Conservation (phyloP, 2,113 vertebrate genomes). For the Argyrosomus japonicus region DNA sequence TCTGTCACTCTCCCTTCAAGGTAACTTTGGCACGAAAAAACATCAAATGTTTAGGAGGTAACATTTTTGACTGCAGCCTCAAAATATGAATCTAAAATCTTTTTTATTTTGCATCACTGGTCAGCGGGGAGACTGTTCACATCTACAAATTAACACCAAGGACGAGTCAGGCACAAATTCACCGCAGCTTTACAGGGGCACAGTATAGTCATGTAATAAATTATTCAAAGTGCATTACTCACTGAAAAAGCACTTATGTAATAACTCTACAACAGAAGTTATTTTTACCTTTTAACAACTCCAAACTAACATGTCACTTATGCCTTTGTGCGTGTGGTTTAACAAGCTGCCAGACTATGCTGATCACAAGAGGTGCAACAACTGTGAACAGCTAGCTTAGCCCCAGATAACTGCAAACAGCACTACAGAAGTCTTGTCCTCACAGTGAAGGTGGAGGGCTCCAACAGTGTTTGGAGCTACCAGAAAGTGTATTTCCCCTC, state of each 20-base stretch:
- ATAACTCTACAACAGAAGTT: not conserved
- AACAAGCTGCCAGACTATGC: not conserved
- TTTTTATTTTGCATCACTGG: conserved; percentile 18
- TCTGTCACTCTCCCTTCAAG: conserved; percentile 37
- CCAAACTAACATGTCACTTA: not conserved
- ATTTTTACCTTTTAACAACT: conserved; percentile 4
- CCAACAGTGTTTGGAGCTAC: not conserved
- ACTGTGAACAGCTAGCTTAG: not conserved
- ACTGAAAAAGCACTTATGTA: too few relatives aligned
- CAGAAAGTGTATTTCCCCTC: not conserved
- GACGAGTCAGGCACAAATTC: too few relatives aligned
- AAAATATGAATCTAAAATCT: conserved; percentile 18
- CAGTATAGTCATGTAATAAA: not conserved
- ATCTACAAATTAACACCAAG: not conserved
- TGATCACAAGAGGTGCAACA: not conserved
- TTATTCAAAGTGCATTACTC: not conserved
- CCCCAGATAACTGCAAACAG: not conserved
- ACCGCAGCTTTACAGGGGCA: not conserved
- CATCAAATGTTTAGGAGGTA: not conserved
- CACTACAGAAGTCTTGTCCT: not conserved
- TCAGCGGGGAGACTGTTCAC: not conserved
- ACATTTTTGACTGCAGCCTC: conserved; percentile 17
- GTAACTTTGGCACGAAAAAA: conserved; percentile 35
- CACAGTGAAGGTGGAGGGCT: not conserved
- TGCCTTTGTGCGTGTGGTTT: not conserved